Base-by-base conservation (phyloP, 2,113 vertebrate species). In the Neopipo cinnamomea region DNA sequence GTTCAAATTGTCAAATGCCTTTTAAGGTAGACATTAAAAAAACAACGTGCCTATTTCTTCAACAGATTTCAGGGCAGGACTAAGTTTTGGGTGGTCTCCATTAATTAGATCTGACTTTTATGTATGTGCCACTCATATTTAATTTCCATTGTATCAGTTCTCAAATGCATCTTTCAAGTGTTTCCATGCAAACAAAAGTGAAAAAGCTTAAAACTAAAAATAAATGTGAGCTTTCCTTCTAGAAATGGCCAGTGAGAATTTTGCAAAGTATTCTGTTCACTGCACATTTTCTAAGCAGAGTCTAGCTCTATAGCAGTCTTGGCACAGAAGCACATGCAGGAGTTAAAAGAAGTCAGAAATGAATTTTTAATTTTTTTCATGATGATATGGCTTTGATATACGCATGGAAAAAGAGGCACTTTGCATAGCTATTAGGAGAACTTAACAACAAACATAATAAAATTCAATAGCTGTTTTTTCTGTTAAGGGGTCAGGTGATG, bases 341-440 rank as follows among this genome's bases (percentile, higher is more conserved):
- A 88, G 42, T 85, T 93, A 90, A 92, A 95, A 96, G 59, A 42
- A 86, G 39, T 49, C 47, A 84, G 55, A 90, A 79, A 46, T 27
- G 27, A 71, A 50, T 80, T 79, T 67, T 55, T 8, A 16, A 23
- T 18, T 42, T 85, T 95, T 86, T 62, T 61, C 37, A 31, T 53
- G 5, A 85, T 71, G 46, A 92, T 95, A 94, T 1, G 4, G 33
- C 85, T 93, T 93, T 96, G 79, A 92, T 93, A 96, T 23, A 84
- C 23, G 11, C 68, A 88, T 47, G 11, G 88, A 88, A 95, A 90
- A 90, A 71, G 52, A 83, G 55, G 25, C 18, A 74, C 11, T 96
- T 97, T 94, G 85, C 88, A 95, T 75, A 84, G 90, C 79, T 83
- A 86, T 89, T 88, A 92, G 74, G 72, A 91, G 22, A 91, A 77